Evolutionary conservation across 2,888 invertebrate genomes (phyloP).

Genomic region (Plebejus anna): DNA sequence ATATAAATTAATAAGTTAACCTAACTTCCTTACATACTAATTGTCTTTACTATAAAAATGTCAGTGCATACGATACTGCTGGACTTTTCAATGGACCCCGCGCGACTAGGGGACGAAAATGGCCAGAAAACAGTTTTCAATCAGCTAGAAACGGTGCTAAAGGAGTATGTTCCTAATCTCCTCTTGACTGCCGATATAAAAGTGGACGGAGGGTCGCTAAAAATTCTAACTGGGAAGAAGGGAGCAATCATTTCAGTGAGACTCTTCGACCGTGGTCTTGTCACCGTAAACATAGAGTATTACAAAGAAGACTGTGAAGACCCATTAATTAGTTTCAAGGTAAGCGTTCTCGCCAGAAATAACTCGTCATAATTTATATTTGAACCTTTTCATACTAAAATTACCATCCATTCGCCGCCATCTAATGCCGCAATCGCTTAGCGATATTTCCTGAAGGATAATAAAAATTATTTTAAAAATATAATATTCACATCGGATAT

Average conservation of each 20-base stretch:
- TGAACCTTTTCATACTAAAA: neutral
- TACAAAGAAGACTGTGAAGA: slow-evolving; percentile 87
- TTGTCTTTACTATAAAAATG: slow-evolving; percentile 67
- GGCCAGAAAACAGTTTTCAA: slow-evolving; percentile 83
- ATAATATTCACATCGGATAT: neutral
- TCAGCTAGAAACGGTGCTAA: slow-evolving; percentile 84
- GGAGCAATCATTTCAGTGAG: slow-evolving; percentile 85
- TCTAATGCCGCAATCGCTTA: neutral
- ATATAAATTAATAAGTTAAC: no score
- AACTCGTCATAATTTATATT: slow-evolving; percentile 26
- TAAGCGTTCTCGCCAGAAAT: slow-evolving; percentile 60
- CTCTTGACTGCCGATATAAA: slow-evolving; percentile 84
- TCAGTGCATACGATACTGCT: slow-evolving; percentile 88
- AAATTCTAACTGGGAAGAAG: slow-evolving; percentile 85
- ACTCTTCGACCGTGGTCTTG: slow-evolving; percentile 86
- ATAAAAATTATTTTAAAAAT: neutral
- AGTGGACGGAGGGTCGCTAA: slow-evolving; percentile 85
- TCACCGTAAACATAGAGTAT: slow-evolving; percentile 91
- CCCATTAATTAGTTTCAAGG: slow-evolving; percentile 87
- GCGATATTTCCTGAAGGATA: neutral
- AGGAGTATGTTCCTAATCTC: slow-evolving; percentile 85
- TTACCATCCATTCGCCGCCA: neutral
- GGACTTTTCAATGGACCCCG: slow-evolving; percentile 88
- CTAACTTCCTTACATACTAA: neutral
- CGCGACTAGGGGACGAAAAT: slow-evolving; percentile 82